Base-by-base conservation (phyloP, 2,113 vertebrate genomes). In the Zootoca vivipara region DNA sequence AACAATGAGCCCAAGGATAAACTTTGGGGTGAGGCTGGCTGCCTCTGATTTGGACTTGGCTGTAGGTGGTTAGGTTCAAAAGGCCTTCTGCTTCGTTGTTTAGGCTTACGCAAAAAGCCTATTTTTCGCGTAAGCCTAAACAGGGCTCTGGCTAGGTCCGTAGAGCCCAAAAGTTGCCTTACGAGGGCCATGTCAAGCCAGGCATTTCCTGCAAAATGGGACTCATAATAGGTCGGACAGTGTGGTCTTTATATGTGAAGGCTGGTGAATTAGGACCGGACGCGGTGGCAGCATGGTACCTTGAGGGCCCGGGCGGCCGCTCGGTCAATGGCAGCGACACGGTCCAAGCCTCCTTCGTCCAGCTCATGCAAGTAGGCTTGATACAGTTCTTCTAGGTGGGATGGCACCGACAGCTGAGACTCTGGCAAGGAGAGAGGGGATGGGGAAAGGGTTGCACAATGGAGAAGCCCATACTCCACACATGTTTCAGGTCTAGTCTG, bases 311-410 rank as follows among this genome's bases (percentile, higher is more conserved):
- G 94, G 62, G 96, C 95, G 88, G 97, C 96, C 83, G 96, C 95
- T 9, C 95, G 97, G 85, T 98, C 97, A 93, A 98, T 92, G 83
- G 96, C 95, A 92, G 97, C 89, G 15, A 96, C 96, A 86, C 96
- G 93, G 89, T 98, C 97, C 93, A 98, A 92, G 83, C 94, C 96
- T 88, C 96, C 96, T 46, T 98, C 97, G 2, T 97, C 97, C 89
- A 97, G 94, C 85, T 98, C 97, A 85, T 94, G 96, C 92, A 97
- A 92, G 94, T 98, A 98, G 75, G 95, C 93, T 10, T 98, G 95
- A 5, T 98, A 98, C 28, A 99, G 97, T 89, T 98, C 96, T 92
- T 98, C 97, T 74, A 99, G 96, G 46, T 96, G 96, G 6, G 92
- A 96, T 0, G 98, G 98, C 2, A 99, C 95, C 0, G 96, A 91